Percentiles rank a stretch among this genome's conserved stretches.
Conservation (phyloP, 2,888 invertebrate genomes). For the Dynastes tityus region DNA sequence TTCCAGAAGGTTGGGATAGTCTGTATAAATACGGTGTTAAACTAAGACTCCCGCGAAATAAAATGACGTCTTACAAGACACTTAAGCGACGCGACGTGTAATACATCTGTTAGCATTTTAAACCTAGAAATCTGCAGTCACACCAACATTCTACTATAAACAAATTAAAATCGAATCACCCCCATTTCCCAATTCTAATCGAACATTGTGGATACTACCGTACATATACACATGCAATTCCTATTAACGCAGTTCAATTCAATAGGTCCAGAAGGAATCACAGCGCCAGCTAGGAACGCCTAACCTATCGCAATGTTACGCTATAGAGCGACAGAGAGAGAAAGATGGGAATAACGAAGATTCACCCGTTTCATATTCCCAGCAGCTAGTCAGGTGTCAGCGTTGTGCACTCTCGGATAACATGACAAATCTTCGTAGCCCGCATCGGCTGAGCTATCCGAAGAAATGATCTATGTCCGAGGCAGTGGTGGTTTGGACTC, state of each 20-base stretch:
- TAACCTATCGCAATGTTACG: background rate
- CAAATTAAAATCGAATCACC: no score
- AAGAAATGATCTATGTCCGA: slow-evolving; percentile 58
- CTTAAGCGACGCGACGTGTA: no score
- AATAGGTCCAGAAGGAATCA: background rate
- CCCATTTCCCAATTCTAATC: background rate
- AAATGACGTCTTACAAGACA: no score
- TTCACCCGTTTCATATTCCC: slow-evolving; percentile 55
- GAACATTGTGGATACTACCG: background rate
- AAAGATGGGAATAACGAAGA: slow-evolving; percentile 2
- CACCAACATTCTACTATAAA: no score
- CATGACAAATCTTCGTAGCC: slow-evolving; percentile 60
- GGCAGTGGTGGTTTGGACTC: slow-evolving; percentile 40
- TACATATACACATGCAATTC: background rate
- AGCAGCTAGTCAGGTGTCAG: slow-evolving; percentile 57
- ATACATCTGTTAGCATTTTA: no score
- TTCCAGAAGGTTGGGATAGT: no score
- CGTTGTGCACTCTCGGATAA: slow-evolving; percentile 57
- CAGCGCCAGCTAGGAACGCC: background rate
- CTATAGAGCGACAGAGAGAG: background rate
- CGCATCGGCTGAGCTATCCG: slow-evolving; percentile 56
- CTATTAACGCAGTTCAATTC: background rate
- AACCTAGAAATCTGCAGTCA: no score
- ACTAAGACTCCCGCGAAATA: no score
- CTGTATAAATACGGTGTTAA: no score